Base-by-base conservation (phyloP, 2,888 invertebrate species). In the Pollenia griseotomentosa region DNA sequence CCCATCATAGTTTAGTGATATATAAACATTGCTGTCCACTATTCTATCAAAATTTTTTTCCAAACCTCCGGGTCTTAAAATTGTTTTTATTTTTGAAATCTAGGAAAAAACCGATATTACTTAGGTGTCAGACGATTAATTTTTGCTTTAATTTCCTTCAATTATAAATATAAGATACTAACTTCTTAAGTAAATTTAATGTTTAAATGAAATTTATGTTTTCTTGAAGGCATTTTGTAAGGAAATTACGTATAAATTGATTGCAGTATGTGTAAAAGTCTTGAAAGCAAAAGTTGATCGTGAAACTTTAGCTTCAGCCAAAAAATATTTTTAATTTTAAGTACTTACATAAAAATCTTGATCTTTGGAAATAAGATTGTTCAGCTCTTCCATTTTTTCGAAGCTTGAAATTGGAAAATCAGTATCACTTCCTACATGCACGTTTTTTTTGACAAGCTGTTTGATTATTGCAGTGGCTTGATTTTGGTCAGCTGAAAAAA, bases 401-500 rank as follows among this genome's bases (percentile, higher is more conserved):
- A 42, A 55, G 46, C 16, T 73, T 59, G 57, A 23, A 73, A 59
- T 73, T 44, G 73, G 55, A 23, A 57, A 73, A 73, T 73, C 59
- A 23, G 73, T 57, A 59, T 19, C 14, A 44, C 46, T 73, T 57
- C 59, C 59, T 44, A 73, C 59, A 74, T 74, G 48, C 46, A 74
- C 23, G 61, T 74, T 74, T 61, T 40, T 51, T 44, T 73, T 57
- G 42, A 74, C 48, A 19, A 74, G 59, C 59, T 61, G 59, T 59
- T 59, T 40, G 57, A 73, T 19, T 59, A 73, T 19, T 59, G 23
- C 44, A 44, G 19, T 44, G 57, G 73, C 16, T 73, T 59, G 73
- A 46, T 59, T 74, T 74, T 74, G 74, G 61, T 59, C 74, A 48
- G 74, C 74, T 74, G 61, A n/a, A 74, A 74, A 61, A 2, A 61